phyloP scores from a whole-genome alignment of 2,888 invertebrate species.

The Argynnis bischoffii region DNA sequence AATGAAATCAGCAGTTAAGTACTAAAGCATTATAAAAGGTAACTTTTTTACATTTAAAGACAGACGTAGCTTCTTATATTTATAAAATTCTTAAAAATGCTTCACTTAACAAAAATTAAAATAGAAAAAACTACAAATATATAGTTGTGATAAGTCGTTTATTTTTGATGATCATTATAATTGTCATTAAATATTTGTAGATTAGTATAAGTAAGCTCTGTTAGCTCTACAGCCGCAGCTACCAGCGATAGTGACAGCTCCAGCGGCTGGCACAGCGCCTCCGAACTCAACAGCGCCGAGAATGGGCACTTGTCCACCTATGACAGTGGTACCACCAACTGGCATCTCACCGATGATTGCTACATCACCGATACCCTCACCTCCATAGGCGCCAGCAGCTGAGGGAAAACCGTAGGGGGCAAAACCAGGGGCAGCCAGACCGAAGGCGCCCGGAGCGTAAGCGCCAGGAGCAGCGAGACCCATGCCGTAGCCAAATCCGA shows the following conservation, averaged over 20 bases:
- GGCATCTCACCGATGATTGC: conserved; percentile 50
- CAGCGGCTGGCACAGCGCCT: conserved; percentile 44
- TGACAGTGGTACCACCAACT: conserved; percentile 48
- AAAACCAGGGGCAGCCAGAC: conserved; percentile 4
- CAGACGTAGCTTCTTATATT: too few relatives aligned
- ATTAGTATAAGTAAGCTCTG: conserved; percentile 24
- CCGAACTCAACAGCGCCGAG: conserved; percentile 46
- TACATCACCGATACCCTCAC: conserved; percentile 49
- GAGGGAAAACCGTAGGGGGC: neutral
- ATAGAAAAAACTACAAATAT: too few relatives aligned
- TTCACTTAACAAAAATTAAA: too few relatives aligned
- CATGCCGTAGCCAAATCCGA: neutral
- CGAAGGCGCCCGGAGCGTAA: neutral
- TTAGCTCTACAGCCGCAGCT: conserved; percentile 43
- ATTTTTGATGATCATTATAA: too few relatives aligned
- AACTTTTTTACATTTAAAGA: too few relatives aligned
- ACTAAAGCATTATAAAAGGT: too few relatives aligned
- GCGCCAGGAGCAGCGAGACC: neutral
- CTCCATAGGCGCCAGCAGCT: conserved; percentile 42
- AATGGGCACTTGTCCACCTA: conserved; percentile 46
- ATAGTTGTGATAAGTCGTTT: too few relatives aligned
- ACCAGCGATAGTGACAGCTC: conserved; percentile 45
- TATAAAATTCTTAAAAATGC: too few relatives aligned
- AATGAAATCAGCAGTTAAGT: too few relatives aligned
- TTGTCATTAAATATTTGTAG: neutral